These are phyloP conservation scores for Bombus cullumanus DNA, from an alignment of 1,140 invertebrate genomes.

Conservation along the genomic window DNA sequence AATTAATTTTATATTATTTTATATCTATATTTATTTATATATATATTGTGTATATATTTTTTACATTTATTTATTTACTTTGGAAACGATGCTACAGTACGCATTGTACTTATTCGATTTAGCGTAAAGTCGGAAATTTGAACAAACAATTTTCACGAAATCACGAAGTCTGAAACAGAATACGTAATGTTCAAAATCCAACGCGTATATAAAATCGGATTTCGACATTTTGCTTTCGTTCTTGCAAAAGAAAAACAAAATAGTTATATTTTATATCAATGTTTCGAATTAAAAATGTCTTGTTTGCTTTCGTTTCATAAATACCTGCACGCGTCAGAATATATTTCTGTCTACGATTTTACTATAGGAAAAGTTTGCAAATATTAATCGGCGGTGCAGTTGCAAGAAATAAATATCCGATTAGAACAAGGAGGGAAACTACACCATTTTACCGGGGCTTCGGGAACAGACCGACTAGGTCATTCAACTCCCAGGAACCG, in stretches of 20 bases:
- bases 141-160: not conserved
- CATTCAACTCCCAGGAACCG: conserved; percentile 50
- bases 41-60: no score
- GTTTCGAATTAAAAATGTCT: not conserved
- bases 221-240: not conserved
- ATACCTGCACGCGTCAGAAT: not conserved
- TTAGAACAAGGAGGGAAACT: conserved; percentile 12
- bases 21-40: no score
- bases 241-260: no score
- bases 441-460: conserved; percentile 39
- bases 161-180: not conserved
- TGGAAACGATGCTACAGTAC: no score
- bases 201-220: not conserved
- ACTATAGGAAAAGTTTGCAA: conserved; percentile 35
- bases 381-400: conserved; percentile 32
- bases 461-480: conserved; percentile 41
- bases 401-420: conserved; percentile 47
- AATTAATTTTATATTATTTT: no score
- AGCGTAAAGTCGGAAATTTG: not conserved
- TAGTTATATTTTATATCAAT: not conserved
- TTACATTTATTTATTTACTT: not conserved
- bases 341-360: not conserved
- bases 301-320: conserved; percentile 30
- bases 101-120: not conserved
- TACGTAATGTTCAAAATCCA: no score